These are phyloP conservation scores for Nyctibius bracteatus DNA, from an alignment of 2,113 vertebrate genomes.

Conservation along the genomic window DNA sequence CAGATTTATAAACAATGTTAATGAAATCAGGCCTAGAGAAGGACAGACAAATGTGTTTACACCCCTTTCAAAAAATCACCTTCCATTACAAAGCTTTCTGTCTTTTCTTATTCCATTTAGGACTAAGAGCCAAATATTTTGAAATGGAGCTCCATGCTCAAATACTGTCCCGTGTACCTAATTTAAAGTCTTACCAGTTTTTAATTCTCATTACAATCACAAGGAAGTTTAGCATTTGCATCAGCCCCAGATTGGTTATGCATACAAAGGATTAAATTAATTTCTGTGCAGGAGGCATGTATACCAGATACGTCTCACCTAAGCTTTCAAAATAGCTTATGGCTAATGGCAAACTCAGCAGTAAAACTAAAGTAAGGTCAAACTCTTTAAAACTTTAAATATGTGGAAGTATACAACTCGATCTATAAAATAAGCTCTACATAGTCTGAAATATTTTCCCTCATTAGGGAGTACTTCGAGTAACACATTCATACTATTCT, in stretches of 20 bases:
- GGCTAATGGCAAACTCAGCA: conserved; percentile 45
- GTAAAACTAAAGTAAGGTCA: conserved; percentile 59
- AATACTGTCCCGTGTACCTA: not conserved
- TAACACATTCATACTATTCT: conserved; percentile 50
- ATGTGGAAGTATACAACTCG: conserved; percentile 37
- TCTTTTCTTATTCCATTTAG: not conserved
- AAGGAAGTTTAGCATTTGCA: conserved; percentile 17
- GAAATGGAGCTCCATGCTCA: not conserved
- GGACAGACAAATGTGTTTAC: not conserved
- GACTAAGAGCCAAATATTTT: not conserved
- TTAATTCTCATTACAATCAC: not conserved
- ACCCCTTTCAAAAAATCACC: not conserved
- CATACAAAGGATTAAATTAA: conserved; percentile 31
- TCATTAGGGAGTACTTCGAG: conserved; percentile 57
- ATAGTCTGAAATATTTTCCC: conserved; percentile 52
- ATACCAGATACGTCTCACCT: conserved; percentile 45
- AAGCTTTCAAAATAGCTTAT: conserved; percentile 46
- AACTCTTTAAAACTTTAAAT: conserved; percentile 59
- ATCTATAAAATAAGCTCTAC: conserved; percentile 53
- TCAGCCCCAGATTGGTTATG: conserved; percentile 7
- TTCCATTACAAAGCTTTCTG: not conserved
- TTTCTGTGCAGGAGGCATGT: conserved; percentile 45
- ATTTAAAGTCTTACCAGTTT: not conserved
- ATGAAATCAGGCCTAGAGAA: not conserved
- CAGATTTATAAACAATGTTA: not conserved